Evolutionary conservation across 2,888 invertebrate species (phyloP), one percentile per base, ranked within the genome.

Genomic region (Thalpophila matura): DNA sequence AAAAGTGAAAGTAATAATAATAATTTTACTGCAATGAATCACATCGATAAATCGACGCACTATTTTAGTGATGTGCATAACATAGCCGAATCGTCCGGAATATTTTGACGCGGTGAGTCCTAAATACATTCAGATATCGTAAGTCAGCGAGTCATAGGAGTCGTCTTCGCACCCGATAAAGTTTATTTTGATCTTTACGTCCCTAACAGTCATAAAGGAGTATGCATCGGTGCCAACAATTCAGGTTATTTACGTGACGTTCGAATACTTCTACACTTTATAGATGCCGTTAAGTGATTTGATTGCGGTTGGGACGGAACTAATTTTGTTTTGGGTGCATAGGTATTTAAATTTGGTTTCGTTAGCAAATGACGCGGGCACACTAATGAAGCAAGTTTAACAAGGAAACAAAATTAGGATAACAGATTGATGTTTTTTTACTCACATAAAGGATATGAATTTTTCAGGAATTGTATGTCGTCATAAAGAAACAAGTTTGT

Each of bases 131-230:
- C 38, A 46, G 47, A 60, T 54, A 43, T 43, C 37, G 40, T 55
- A 57, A 53, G 59, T 65, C 57, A 59, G 42, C 43, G 49, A 43
- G 40, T 61, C 53, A 43, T 62, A 54, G 53, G 12, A 55, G 53
- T 53, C 31, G 27, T 76, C 63, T 78, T 80, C 75, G 49, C 78
- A 79, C 67, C 68, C 79, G 72, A 83, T 84, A 79, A 83, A 80
- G 80, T 83, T 85, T 86, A 86, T 86, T 86, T 86, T 74, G 60
- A 85, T 83, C 83, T 86, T 85, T 84, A 86, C 73, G 73, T 67
- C 81, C 79, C 82, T 82, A 85, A 79, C 64, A 56, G 81, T 82
- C 79, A 78, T 86, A 82, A 86, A 84, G 78, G 74, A 80, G 77
- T 77, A 73, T 77, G 46, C 51, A 50, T 22, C 49, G 78, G 68